Evolutionary conservation across 2,113 vertebrate genomes (phyloP).

Genomic region (Oreochromis aureus): DNA sequence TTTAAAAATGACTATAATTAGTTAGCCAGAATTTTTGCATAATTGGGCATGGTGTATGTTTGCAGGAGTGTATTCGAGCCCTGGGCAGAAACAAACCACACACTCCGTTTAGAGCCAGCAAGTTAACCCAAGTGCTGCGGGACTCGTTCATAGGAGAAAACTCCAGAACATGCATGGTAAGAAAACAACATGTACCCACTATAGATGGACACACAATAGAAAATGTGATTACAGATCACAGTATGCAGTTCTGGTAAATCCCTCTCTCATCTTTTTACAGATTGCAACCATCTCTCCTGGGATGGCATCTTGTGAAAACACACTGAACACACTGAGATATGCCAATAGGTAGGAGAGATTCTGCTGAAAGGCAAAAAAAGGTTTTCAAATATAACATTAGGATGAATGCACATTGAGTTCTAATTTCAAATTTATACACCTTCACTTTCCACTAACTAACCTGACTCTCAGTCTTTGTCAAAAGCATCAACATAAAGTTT

Average conservation of each 20-base stretch:
- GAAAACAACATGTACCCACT: background rate
- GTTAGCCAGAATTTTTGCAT: background rate
- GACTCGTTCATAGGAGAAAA: slow-evolving; percentile 98
- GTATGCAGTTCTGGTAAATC: background rate
- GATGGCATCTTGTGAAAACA: slow-evolving; percentile 99
- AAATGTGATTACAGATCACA: background rate
- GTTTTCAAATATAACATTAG: background rate
- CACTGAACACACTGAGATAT: slow-evolving; percentile 94
- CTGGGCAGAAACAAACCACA: slow-evolving; percentile 95
- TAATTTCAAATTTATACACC: background rate
- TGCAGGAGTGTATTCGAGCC: slow-evolving; percentile 95
- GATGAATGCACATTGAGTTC: background rate
- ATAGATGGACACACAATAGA: background rate
- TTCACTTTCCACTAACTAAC: background rate
- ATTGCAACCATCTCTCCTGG: slow-evolving; percentile 97
- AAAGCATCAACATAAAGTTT: background rate
- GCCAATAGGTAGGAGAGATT: slow-evolving; percentile 86
- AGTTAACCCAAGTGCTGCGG: slow-evolving; percentile 95
- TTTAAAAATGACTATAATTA: background rate
- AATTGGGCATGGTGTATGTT: background rate
- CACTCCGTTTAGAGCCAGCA: slow-evolving; percentile 96
- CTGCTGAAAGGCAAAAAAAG: background rate
- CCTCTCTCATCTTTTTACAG: slow-evolving; percentile 52
- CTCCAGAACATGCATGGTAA: slow-evolving; percentile 97
- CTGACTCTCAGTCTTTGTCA: background rate